phyloP scores from a whole-genome alignment of 2,888 invertebrate species.

The Flexamia atlantica region DNA sequence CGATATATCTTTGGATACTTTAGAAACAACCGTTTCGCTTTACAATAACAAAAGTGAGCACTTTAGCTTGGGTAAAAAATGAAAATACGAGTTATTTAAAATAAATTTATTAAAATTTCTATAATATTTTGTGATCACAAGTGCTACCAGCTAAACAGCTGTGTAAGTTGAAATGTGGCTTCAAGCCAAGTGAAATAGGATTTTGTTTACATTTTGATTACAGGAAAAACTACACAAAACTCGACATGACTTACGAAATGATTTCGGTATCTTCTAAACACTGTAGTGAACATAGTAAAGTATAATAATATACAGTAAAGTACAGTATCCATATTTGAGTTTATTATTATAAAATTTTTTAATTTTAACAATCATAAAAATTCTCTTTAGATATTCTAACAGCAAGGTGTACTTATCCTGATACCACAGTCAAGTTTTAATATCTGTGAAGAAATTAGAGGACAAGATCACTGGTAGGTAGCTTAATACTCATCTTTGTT shows the following conservation, averaged over 20 bases:
- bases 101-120: conserved; percentile 41
- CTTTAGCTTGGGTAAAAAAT: too few relatives aligned
- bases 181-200: conserved; percentile 5
- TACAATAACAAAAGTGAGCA: too few relatives aligned
- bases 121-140: conserved; percentile 35
- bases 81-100: conserved; percentile 7
- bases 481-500: too few relatives aligned
- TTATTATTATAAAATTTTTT: conserved; percentile 7
- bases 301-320: too few relatives aligned
- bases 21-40: too few relatives aligned
- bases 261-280: background rate
- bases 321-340: background rate
- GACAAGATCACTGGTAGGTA: background rate
- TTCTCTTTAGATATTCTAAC: conserved; percentile 2
- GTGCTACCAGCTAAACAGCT: conserved; percentile 22
- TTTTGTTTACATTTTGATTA: conserved; percentile 3
- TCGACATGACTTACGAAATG: background rate
- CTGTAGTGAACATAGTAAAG: too few relatives aligned
- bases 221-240: conserved; percentile 2
- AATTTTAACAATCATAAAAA: conserved; percentile 3
- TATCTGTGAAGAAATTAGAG: background rate
- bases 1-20: too few relatives aligned
- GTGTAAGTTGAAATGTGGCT: conserved; percentile 2
- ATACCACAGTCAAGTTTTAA: conserved; percentile 12
- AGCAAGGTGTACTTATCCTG: background rate